phyloP scores from a whole-genome alignment of 1,140 invertebrate species.

The Aporrectodea caliginosa region DNA sequence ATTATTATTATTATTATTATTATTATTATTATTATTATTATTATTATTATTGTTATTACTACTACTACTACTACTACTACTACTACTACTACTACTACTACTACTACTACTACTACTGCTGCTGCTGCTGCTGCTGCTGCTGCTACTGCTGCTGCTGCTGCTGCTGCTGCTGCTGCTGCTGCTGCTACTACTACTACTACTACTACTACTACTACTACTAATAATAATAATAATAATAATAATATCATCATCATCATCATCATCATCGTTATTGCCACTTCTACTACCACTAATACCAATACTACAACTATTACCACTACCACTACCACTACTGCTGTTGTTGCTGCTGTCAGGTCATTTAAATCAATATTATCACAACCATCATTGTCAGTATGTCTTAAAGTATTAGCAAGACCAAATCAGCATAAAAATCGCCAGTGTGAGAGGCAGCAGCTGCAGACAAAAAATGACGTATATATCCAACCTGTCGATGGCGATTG shows the following conservation, averaged over 20 bases:
- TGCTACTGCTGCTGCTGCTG: constrained; percentile 1
- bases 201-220: neutral
- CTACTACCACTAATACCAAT: neutral
- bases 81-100: constrained; percentile 1
- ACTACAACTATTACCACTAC: neutral
- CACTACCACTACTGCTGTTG: neutral
- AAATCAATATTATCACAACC: neutral
- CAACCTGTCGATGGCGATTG: constrained; percentile 95
- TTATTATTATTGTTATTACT: neutral
- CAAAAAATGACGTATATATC: too few species aligned
- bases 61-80: constrained; percentile 2
- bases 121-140: constrained; percentile 1
- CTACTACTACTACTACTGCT: neutral
- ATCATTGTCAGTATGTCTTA: neutral
- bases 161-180: constrained; percentile 1
- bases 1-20: neutral
- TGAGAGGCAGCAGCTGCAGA: too few species aligned
- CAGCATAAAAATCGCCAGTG: too few species aligned
- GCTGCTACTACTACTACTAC: constrained; percentile 2
- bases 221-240: neutral
- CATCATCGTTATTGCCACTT: neutral
- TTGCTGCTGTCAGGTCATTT: neutral
- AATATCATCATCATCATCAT: neutral
- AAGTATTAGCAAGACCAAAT: too few species aligned
- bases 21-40: neutral